phyloP scores from a whole-genome alignment of 2,113 vertebrate genomes.

The Argyrosomus japonicus region DNA sequence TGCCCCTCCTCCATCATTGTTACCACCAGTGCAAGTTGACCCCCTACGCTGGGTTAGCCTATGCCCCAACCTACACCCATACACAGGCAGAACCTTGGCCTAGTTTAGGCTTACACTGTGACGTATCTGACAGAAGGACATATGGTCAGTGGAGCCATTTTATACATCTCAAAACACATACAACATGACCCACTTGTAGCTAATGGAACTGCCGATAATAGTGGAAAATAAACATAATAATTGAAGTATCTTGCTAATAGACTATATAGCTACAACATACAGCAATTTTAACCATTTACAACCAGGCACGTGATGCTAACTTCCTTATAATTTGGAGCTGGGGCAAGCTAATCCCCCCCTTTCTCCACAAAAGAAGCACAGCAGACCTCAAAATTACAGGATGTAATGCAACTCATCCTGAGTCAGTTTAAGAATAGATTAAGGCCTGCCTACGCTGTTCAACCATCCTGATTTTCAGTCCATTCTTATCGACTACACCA shows the following conservation, averaged over 20 bases:
- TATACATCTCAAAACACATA: neutral
- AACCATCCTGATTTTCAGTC: slow-evolving; percentile 46
- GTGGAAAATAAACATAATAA: neutral
- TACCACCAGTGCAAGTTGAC: slow-evolving; percentile 47
- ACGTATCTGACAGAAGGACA: neutral
- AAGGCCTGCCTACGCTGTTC: slow-evolving; percentile 52
- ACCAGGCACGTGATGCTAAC: neutral
- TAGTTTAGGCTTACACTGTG: slow-evolving; percentile 6
- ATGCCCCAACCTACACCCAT: slow-evolving; percentile 9
- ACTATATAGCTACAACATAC: neutral
- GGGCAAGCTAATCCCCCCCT: neutral
- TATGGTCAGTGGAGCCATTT: neutral
- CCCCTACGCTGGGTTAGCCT: slow-evolving; percentile 19
- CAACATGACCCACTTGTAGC: neutral
- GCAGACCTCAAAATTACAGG: slow-evolving; percentile 70
- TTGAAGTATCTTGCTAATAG: neutral
- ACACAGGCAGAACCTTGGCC: neutral
- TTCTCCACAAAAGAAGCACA: slow-evolving; percentile 35
- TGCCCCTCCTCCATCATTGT: slow-evolving; percentile 66
- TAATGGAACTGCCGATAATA: neutral
- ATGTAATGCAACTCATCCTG: slow-evolving; percentile 69
- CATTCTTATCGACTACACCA: slow-evolving; percentile 38
- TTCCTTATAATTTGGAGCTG: slow-evolving; percentile 23
- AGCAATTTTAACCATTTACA: neutral
- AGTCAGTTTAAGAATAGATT: slow-evolving; percentile 68